phyloP scores from a whole-genome alignment of 1,140 invertebrate species.

The Euura lappo region DNA sequence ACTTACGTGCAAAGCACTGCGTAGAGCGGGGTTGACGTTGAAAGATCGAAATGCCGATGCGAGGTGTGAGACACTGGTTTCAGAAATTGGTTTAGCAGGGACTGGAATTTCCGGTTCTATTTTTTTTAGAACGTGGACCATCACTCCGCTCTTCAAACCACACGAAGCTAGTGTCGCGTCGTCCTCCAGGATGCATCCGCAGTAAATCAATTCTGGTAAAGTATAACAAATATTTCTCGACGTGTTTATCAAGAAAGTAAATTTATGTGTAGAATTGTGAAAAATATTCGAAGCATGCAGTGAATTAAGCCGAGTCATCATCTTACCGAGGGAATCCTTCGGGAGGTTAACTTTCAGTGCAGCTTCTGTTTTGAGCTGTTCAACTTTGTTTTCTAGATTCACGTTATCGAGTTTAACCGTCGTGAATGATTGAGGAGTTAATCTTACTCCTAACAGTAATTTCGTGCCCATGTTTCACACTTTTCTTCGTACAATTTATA shows the following conservation, averaged over 20 bases:
- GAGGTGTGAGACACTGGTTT: constrained; percentile 55
- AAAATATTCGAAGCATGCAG: constrained; percentile 4
- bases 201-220: constrained; percentile 60
- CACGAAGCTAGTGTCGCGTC: constrained; percentile 56
- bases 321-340: constrained; percentile 58
- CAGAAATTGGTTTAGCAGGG: constrained; percentile 45
- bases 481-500: not conserved
- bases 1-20: constrained; percentile 59
- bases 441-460: constrained; percentile 48
- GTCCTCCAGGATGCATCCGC: constrained; percentile 62
- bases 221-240: constrained; percentile 9
- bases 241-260: constrained; percentile 12
- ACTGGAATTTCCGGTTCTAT: constrained; percentile 42
- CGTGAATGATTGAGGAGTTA: constrained; percentile 45
- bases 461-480: constrained; percentile 18
- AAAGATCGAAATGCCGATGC: constrained; percentile 59
- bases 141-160: constrained; percentile 61
- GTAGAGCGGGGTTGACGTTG: constrained; percentile 54
- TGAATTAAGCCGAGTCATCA: constrained; percentile 7
- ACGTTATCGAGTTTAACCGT: constrained; percentile 60
- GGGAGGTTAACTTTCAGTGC: constrained; percentile 53
- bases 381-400: constrained; percentile 61
- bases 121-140: constrained; percentile 62
- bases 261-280: constrained; percentile 12
- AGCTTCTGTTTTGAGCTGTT: constrained; percentile 55